phyloP scores from a whole-genome alignment of 1,140 invertebrate genomes.

The Cyphomyrmex costatus region DNA sequence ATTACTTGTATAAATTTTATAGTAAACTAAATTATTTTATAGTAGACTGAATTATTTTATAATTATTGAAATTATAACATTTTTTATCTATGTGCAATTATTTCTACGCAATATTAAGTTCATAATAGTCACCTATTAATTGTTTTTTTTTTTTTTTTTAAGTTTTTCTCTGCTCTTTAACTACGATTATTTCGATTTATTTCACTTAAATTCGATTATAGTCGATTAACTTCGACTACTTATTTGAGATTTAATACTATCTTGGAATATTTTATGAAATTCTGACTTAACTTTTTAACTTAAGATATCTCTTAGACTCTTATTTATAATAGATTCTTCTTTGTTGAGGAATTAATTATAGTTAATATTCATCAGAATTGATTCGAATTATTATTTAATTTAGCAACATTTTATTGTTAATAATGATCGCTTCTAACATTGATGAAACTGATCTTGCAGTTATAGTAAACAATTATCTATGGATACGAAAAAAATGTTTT shows the following conservation, averaged over 20 bases:
- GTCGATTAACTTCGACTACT: neutral
- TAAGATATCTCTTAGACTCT: neutral
- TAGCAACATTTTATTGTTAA: neutral
- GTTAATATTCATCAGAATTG: neutral
- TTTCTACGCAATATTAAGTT: too few relatives aligned
- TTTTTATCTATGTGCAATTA: too few relatives aligned
- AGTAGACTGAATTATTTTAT: too few relatives aligned
- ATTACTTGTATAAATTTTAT: too few relatives aligned
- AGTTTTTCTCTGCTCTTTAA: neutral
- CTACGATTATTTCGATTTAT: constrained; percentile 11
- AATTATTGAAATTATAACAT: too few relatives aligned
- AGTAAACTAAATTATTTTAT: too few relatives aligned
- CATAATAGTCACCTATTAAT: too few relatives aligned
- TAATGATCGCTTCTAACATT: neutral
- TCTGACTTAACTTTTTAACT: neutral
- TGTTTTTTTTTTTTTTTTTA: too few relatives aligned
- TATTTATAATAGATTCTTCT: constrained; percentile 2
- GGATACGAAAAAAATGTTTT: too few relatives aligned
- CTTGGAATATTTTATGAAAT: constrained; percentile 5
- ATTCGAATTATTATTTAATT: neutral
- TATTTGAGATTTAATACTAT: neutral
- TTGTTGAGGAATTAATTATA: constrained; percentile 1
- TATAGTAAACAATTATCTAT: too few relatives aligned
- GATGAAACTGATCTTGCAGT: too few relatives aligned
- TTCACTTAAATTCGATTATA: neutral